Base-by-base conservation (phyloP, 2,888 invertebrate species). In the Catocala sponsa region DNA sequence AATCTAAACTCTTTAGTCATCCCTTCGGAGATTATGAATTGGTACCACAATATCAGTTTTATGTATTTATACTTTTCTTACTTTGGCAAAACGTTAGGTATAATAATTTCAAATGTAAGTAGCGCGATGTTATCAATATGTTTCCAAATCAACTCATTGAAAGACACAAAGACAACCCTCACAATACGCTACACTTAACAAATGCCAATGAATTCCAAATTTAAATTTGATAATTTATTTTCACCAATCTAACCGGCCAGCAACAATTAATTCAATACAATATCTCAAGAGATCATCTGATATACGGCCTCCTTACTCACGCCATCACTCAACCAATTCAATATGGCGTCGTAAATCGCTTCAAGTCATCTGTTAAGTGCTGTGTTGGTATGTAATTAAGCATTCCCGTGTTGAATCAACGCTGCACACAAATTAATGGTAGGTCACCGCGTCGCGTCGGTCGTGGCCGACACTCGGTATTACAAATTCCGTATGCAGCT, bases 341-440 rank as follows among this genome's bases (percentile, higher is more conserved):
- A 78, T 76, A 78, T 71, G 73, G 65, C 71, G 43, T 57, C 71
- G 73, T 82, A 79, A 81, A 83, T 83, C 72, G 70, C 70, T 73
- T 70, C 73, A 61, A 80, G 76, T 76, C 81, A 76, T 75, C 67
- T 71, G 76, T 62, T 80, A 74, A 77, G 64, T 74, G 75, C 63
- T 70, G 60, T 67, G 72, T 76, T 75, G 74, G 72, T 71, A 72
- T 76, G 81, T 81, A 80, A 80, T 80, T 77, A 78, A 79, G 74
- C 81, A 81, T 83, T 75, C 80, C 76, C 58, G 63, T 68, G 66
- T 76, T 77, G 74, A 81, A 82, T 80, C 83, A 78, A 76, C 76
- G 81, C 68, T 73, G 68, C 70, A 72, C 72, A 76, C 73, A 73
- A 73, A 79, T 81, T 81, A 77, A 81, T 80, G 73, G 78, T 55